Evolutionary conservation across 2,113 vertebrate genomes (phyloP).

Genomic region (Hypocryptadius cinnamomeus): DNA sequence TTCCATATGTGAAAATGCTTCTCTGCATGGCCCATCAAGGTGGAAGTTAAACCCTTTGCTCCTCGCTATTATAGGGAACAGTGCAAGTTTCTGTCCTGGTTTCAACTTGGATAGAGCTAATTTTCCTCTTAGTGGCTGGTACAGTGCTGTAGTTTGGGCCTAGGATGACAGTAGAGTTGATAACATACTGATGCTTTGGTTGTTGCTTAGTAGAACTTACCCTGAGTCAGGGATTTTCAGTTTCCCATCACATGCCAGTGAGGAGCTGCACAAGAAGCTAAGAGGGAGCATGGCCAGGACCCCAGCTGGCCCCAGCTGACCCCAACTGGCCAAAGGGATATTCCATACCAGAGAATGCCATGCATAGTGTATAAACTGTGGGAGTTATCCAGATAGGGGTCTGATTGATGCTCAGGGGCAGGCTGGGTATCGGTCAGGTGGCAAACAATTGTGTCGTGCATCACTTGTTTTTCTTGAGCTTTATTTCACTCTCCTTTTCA

Average conservation of each 20-base stretch:
- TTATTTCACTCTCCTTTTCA: background rate
- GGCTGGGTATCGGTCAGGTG: background rate
- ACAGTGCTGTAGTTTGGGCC: too few relatives aligned
- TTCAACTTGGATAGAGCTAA: background rate
- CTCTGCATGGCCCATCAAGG: background rate
- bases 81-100: background rate
- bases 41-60: background rate
- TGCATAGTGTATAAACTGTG: background rate
- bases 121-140: background rate
- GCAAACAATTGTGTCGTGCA: background rate
- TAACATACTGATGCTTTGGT: background rate
- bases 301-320: background rate
- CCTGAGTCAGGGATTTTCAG: background rate
- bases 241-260: background rate
- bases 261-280: background rate
- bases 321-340: background rate
- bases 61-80: background rate
- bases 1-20: background rate
- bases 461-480: background rate
- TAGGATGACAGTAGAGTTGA: background rate
- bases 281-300: background rate
- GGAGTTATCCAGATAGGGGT: background rate
- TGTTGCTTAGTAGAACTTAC: background rate
- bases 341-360: background rate
- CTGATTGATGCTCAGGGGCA: background rate